These are phyloP conservation scores for Sceliomorpha sp. DNA, from an alignment of 2,888 invertebrate species.

Conservation along the genomic window DNA sequence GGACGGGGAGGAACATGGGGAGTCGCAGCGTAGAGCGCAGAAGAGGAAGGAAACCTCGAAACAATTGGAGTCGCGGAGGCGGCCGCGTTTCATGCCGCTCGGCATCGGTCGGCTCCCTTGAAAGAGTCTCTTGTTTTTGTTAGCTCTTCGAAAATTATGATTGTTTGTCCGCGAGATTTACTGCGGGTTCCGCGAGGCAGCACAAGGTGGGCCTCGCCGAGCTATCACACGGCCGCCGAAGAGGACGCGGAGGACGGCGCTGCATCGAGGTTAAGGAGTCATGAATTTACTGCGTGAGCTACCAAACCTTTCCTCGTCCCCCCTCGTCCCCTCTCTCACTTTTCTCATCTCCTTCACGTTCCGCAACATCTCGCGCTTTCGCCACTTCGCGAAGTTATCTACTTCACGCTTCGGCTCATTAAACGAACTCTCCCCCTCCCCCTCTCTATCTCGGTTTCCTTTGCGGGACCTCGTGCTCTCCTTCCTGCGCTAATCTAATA, in stretches of 20 bases:
- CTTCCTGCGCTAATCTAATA: constrained; percentile 68
- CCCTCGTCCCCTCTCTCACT: too few species aligned
- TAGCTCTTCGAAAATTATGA: constrained; percentile 78
- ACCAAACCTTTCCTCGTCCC: too few species aligned
- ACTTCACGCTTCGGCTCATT: constrained; percentile 44
- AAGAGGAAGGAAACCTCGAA: constrained; percentile 74
- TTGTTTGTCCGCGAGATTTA: constrained; percentile 79
- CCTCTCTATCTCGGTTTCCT: constrained; percentile 36
- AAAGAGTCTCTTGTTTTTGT: constrained; percentile 73
- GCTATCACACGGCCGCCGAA: constrained; percentile 27
- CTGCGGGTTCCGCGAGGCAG: constrained; percentile 63
- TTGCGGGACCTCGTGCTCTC: too few species aligned
- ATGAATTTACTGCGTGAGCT: constrained; percentile 67
- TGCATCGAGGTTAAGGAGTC: constrained; percentile 75
- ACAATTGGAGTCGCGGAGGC: constrained; percentile 77
- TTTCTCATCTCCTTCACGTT: too few species aligned
- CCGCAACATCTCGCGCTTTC: constrained; percentile 18
- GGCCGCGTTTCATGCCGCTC: constrained; percentile 74
- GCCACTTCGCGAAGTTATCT: constrained; percentile 27
- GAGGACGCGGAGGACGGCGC: constrained; percentile 48
- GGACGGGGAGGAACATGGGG: too few species aligned
- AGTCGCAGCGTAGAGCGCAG: too few species aligned
- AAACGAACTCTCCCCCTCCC: constrained; percentile 48
- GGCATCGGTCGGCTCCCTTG: constrained; percentile 78
- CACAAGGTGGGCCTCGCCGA: constrained; percentile 46